phyloP scores from a whole-genome alignment of 2,888 invertebrate genomes.

The Brenthis hecate region DNA sequence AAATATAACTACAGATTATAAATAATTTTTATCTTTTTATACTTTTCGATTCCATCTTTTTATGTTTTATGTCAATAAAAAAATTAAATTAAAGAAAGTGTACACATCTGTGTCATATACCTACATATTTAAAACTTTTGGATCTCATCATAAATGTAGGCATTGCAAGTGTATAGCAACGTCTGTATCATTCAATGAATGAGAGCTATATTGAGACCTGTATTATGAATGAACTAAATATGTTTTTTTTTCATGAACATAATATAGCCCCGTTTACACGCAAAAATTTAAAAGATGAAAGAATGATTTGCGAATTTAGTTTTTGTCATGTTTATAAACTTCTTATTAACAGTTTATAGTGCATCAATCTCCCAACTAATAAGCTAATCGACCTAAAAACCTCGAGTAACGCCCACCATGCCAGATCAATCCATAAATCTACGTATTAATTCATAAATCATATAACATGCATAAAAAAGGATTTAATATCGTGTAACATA shows the following conservation, averaged over 20 bases:
- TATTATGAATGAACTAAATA: constrained; percentile 14
- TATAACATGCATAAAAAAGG: constrained; percentile 12
- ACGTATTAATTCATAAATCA: constrained; percentile 15
- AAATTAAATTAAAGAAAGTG: no score
- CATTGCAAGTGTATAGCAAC: neutral
- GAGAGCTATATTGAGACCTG: neutral
- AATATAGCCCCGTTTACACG: constrained; percentile 9
- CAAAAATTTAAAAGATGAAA: constrained; percentile 3
- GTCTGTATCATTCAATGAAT: constrained; percentile 2
- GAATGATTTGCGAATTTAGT: constrained; percentile 6
- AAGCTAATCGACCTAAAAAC: constrained; percentile 16
- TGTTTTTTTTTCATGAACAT: neutral
- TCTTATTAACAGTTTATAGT: constrained; percentile 12
- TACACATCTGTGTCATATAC: no score
- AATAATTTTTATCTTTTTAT: no score
- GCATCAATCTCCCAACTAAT: constrained; percentile 20
- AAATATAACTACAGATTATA: no score
- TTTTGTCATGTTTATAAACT: constrained; percentile 8
- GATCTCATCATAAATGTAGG: no score
- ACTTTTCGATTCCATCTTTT: no score
- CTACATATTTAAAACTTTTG: no score
- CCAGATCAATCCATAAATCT: constrained; percentile 12
- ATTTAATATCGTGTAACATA: constrained; percentile 44
- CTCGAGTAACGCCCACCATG: constrained; percentile 11
- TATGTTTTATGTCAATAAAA: no score